Conservation (phyloP, 2,113 vertebrate species). For the Cyanoramphus novaezelandiae region DNA sequence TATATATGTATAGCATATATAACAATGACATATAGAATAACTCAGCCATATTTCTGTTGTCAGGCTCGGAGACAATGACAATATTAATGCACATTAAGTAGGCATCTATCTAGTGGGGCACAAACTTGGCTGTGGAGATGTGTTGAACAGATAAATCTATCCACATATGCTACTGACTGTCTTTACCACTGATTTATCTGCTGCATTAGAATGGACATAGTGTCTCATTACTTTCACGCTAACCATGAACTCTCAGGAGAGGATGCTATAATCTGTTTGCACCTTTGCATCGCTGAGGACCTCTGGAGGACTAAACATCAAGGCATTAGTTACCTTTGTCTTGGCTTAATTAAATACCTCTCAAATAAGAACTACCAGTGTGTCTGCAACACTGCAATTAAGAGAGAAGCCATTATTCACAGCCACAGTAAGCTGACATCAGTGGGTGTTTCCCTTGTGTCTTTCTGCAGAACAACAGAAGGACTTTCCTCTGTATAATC, state of each 20-base stretch:
- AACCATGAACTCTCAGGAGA: neutral
- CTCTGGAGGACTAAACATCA: constrained; percentile 44
- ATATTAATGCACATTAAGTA: accelerated
- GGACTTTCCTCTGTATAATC: constrained; percentile 23
- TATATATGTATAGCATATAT: neutral
- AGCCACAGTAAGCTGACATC: constrained; percentile 27
- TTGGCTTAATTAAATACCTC: constrained; percentile 62
- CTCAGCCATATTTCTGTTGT: accelerated
- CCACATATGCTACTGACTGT: accelerated
- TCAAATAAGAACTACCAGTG: neutral
- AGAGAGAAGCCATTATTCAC: constrained; percentile 55
- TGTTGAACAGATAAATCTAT: neutral
- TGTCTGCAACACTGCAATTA: constrained; percentile 21
- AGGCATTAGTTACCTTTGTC: constrained; percentile 22
- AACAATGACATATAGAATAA: neutral
- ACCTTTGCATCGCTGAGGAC: constrained; percentile 66
- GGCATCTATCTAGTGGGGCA: neutral
- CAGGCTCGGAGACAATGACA: neutral
- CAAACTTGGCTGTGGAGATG: neutral
- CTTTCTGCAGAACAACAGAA: neutral
- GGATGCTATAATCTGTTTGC: neutral
- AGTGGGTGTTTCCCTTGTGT: constrained; percentile 43
- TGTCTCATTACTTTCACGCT: neutral
- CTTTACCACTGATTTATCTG: neutral
- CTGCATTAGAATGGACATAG: neutral